Conservation (phyloP, 2,113 vertebrate genomes). For the Tyto alba region DNA sequence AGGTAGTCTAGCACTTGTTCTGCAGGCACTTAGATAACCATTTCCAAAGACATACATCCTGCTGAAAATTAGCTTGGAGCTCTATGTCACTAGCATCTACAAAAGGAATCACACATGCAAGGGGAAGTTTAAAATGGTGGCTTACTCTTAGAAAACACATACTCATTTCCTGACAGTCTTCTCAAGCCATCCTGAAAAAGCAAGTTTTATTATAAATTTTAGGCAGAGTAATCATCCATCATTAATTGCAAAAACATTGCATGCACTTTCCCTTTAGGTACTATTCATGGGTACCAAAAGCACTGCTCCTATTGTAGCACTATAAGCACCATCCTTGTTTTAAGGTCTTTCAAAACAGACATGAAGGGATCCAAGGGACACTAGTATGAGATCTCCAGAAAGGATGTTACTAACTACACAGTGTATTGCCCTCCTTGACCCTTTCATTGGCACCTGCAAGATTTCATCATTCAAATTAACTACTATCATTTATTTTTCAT, state of each 20-base stretch:
- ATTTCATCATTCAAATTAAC: neutral
- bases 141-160: constrained; percentile 93
- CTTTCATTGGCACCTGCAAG: neutral
- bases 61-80: neutral
- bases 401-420: neutral
- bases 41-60: neutral
- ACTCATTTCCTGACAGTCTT: constrained; percentile 89
- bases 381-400: neutral
- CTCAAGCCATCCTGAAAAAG: constrained; percentile 86
- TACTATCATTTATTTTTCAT: neutral
- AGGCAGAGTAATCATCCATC: neutral
- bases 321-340: neutral
- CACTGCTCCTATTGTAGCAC: neutral
- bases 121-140: neutral
- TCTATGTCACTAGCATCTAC: neutral
- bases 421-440: neutral
- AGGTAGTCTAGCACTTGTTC: neutral
- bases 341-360: neutral
- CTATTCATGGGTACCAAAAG: neutral
- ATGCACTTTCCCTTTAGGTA: neutral
- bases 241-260: neutral
- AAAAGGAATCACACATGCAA: neutral
- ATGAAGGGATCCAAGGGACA: neutral
- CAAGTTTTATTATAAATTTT: neutral
- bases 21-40: neutral